Conservation (phyloP, 2,113 vertebrate genomes). For the Protobothrops mucrosquamatus region DNA sequence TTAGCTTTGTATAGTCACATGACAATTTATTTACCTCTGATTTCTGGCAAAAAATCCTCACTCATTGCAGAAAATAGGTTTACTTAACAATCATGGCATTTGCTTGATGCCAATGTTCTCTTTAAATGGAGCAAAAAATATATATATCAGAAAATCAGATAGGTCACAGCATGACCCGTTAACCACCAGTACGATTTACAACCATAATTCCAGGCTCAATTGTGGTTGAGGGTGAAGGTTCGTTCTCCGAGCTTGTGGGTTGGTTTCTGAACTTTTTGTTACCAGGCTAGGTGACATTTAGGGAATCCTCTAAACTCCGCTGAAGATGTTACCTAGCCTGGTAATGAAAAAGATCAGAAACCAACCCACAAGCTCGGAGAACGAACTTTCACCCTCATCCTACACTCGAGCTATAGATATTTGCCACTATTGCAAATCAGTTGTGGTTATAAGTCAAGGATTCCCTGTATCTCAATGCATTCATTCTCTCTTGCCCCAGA, state of each 20-base stretch:
- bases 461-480: neutral
- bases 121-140: neutral
- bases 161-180: neutral
- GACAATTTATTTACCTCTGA: neutral
- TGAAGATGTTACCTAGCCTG: too few relatives aligned
- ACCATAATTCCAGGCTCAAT: neutral
- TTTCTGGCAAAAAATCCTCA: neutral
- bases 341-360: too few relatives aligned
- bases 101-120: neutral
- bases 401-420: too few relatives aligned
- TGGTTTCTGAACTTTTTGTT: too few relatives aligned
- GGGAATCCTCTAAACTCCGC: too few relatives aligned
- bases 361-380: too few relatives aligned
- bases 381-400: too few relatives aligned
- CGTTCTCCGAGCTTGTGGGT: too few relatives aligned
- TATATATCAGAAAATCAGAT: neutral
- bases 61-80: neutral
- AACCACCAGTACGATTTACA: neutral
- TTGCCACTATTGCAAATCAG: neutral
- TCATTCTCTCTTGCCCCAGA: too few relatives aligned
- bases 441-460: neutral
- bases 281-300: too few relatives aligned
- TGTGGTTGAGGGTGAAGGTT: neutral
- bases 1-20: neutral
- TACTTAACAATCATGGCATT: neutral